A percentile compares a stretch with the other conserved stretches of the same genome.
Evolutionary conservation across 2,113 vertebrate species (phyloP).

Genomic region (Vulpes vulpes): DNA sequence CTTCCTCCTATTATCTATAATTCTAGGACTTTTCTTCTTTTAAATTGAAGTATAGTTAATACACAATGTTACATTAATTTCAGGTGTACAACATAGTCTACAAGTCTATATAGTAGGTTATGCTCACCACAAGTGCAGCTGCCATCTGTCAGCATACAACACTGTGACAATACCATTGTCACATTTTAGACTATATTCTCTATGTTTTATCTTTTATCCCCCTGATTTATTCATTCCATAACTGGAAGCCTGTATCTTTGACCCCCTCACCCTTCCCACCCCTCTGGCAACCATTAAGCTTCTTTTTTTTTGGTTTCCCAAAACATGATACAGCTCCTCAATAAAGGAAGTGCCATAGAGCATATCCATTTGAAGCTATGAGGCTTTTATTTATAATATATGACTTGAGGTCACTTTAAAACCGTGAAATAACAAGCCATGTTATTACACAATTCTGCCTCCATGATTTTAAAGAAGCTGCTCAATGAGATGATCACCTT

Average conservation of each 20-base stretch:
- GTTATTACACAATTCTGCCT: not conserved
- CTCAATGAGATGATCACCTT: not conserved
- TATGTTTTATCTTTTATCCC: too few species aligned
- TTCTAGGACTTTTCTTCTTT: not conserved
- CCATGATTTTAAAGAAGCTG: not conserved
- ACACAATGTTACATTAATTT: too few species aligned
- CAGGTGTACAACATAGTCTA: too few species aligned
- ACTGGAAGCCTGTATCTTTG: too few species aligned
- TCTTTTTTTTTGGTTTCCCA: not conserved
- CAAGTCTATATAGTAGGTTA: too few species aligned
- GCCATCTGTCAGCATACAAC: too few species aligned
- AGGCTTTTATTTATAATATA: constrained; percentile 11
- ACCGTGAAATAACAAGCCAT: not conserved
- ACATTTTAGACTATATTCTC: too few species aligned
- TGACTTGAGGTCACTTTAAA: constrained; percentile 12
- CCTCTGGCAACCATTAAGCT: not conserved
- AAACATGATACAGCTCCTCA: not conserved
- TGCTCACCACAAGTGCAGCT: too few species aligned
- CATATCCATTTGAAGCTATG: not conserved
- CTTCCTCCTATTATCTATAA: not conserved
- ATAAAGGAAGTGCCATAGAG: not conserved
- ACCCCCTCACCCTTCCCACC: too few species aligned
- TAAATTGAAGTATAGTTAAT: too few species aligned
- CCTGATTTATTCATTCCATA: too few species aligned
- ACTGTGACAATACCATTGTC: too few species aligned